These are phyloP conservation scores for Venustoraphidia nigricollis DNA, from an alignment of 2,888 invertebrate species.

Conservation along the genomic window DNA sequence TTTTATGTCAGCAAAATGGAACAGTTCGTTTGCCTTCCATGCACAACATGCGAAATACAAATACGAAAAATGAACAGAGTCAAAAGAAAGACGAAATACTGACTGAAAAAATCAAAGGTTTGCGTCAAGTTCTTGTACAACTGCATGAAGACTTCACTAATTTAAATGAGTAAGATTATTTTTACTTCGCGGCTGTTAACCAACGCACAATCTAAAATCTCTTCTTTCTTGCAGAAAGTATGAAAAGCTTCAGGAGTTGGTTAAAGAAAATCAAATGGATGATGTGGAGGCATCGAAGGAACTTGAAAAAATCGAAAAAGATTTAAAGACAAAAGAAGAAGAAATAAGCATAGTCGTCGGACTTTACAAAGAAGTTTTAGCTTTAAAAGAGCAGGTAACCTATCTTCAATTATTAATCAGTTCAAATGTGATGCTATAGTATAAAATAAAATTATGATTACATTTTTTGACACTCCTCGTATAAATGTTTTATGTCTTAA, in stretches of 20 bases:
- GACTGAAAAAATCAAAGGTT: background rate
- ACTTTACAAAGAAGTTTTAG: conserved; percentile 26
- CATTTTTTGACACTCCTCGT: too few relatives aligned
- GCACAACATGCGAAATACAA: too few relatives aligned
- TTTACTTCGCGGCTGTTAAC: too few relatives aligned
- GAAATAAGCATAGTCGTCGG: conserved; percentile 28
- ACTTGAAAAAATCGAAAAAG: conserved; percentile 22
- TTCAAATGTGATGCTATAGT: too few relatives aligned
- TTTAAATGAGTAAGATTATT: conserved; percentile 20
- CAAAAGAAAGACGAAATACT: background rate
- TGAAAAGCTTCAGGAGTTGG: conserved; percentile 5
- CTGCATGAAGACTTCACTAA: conserved; percentile 25
- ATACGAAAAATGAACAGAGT: too few relatives aligned
- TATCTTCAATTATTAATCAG: too few relatives aligned
- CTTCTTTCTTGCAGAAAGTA: background rate
- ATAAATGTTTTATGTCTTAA: too few relatives aligned
- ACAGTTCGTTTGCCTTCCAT: too few relatives aligned
- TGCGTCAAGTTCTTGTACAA: conserved; percentile 21
- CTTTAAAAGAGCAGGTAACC: conserved; percentile 25
- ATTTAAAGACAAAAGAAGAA: conserved; percentile 25
- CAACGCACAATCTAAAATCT: too few relatives aligned
- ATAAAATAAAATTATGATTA: too few relatives aligned
- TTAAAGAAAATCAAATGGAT: conserved; percentile 11
- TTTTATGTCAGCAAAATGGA: too few relatives aligned
- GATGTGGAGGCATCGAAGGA: conserved; percentile 16